These are phyloP conservation scores for Eupleurogrammus muticus DNA, from an alignment of 2,797 vertebrate genomes.

Conservation along the genomic window DNA sequence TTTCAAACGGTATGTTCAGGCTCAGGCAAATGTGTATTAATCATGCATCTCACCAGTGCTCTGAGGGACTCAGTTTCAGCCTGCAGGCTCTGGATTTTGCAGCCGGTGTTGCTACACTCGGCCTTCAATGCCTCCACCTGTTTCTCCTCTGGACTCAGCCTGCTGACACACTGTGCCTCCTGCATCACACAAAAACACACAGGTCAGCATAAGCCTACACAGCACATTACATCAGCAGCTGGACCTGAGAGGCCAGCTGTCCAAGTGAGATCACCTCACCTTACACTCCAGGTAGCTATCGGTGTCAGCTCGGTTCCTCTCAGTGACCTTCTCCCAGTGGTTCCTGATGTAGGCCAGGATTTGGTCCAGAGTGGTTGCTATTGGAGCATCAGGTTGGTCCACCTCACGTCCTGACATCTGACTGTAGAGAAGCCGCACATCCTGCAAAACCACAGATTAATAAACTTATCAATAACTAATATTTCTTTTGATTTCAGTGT, in stretches of 20 bases:
- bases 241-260: not conserved
- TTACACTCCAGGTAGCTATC: slow-evolving; percentile 88
- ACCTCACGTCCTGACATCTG: slow-evolving; percentile 89
- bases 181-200: slow-evolving; percentile 47
- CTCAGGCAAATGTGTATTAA: too few relatives aligned
- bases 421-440: slow-evolving; percentile 90
- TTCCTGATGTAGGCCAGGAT: slow-evolving; percentile 90
- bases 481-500: too few relatives aligned
- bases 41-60: slow-evolving; percentile 83
- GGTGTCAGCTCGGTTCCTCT: slow-evolving; percentile 88
- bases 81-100: slow-evolving; percentile 93
- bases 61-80: slow-evolving; percentile 92
- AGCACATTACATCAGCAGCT: not conserved
- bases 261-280: slow-evolving; percentile 74
- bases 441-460: slow-evolving; percentile 73
- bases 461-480: too few relatives aligned
- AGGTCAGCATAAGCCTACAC: not conserved
- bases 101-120: slow-evolving; percentile 85
- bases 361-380: slow-evolving; percentile 89
- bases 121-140: slow-evolving; percentile 87
- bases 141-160: slow-evolving; percentile 88
- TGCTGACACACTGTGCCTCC: slow-evolving; percentile 76
- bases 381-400: slow-evolving; percentile 87
- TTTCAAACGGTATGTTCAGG: too few relatives aligned
- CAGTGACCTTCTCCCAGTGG: slow-evolving; percentile 93